Evolutionary conservation across 2,113 vertebrate genomes (phyloP), one percentile per base, ranked within the genome.

Genomic region (Cromileptes altivelis): DNA sequence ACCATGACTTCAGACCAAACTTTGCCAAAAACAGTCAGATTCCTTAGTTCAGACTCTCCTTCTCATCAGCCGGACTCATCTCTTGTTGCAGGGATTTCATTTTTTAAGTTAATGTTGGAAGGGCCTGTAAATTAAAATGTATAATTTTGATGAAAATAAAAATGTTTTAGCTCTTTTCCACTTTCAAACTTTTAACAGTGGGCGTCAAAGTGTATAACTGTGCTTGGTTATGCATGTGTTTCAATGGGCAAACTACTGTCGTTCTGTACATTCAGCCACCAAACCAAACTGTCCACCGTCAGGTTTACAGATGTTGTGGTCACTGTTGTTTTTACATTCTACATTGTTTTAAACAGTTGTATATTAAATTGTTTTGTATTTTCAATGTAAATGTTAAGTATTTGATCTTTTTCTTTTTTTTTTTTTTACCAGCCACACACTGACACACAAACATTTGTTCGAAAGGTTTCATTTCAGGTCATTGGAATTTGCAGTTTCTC

Each of bases 351-450:
- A 91, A 96, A 91, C 90, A 78, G 89, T 92, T 96, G 94, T 95
- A 94, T 89, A 96, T 96, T 96, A 96, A 96, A 96, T 94, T 93
- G 93, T 96, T 96, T 96, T 96, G 92, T 96, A 96, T 95, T 92
- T 92, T 94, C 33, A 88, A 78, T 93, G 79, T 85, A 82, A 77
- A 65, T 7, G 10, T 57, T 53, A 78, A 73, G 33, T 7, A 78
- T 78, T 69, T 55, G 17, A 56, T 80, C 14, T 69, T 70, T 40
- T 47, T 64, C 37, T 77, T 18, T 55, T 70, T 57, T 56, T 71
- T 15, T 42, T 42, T 45, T 11, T 11, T 10, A 30, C 2, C 3
- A 55, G 60, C 42, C 21, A 12, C 13, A 60, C 80, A 61, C 30
- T 0, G 17, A 81, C 56, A 23, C 18, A 2, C 15, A 37, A 18